Percentiles rank a stretch among this genome's conserved stretches.
Evolutionary conservation across 2,888 invertebrate species (phyloP).

Genomic region (Sinhomidia bicolor): DNA sequence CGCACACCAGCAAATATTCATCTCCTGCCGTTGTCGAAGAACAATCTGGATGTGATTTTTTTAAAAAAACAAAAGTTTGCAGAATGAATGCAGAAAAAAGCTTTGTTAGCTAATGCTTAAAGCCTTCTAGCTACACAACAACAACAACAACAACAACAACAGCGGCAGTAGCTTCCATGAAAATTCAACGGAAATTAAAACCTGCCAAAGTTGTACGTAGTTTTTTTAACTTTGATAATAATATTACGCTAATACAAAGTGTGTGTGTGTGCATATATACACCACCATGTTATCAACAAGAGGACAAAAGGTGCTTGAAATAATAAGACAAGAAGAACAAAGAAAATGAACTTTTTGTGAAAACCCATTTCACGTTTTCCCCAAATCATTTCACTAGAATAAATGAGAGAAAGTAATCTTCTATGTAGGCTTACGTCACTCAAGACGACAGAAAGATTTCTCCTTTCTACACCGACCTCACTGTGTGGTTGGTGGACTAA

Average conservation of each 20-base stretch:
- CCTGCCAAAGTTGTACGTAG: not conserved
- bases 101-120: not conserved
- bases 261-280: no score
- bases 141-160: not conserved
- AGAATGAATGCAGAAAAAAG: not conserved
- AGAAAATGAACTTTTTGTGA: not conserved
- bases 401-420: not conserved
- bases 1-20: constrained; percentile 81
- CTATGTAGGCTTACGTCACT: no score
- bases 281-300: no score
- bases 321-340: not conserved
- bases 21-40: constrained; percentile 78
- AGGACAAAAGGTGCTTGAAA: not conserved
- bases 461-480: no score
- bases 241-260: no score
- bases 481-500: no score
- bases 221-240: not conserved
- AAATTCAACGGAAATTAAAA: constrained; percentile 8
- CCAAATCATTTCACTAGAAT: not conserved
- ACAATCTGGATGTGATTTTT: constrained; percentile 75
- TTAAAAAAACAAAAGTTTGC: not conserved
- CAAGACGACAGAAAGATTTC: no score
- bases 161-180: not conserved
- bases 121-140: not conserved
- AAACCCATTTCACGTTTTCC: not conserved